Evolutionary conservation across 1,140 invertebrate species (phyloP).

Genomic region (Drosophila cardini): DNA sequence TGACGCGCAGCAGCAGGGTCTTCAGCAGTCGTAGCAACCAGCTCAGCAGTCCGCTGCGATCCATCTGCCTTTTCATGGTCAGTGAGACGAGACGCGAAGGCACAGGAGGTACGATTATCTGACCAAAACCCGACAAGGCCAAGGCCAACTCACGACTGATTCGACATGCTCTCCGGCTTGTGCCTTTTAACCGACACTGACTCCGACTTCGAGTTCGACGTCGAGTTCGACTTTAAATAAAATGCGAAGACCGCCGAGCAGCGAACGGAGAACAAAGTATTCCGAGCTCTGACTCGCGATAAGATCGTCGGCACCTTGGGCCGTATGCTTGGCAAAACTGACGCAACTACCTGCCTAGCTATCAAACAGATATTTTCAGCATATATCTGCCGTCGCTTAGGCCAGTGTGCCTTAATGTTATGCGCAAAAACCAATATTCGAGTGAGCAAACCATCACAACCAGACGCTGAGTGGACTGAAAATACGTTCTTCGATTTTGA

Average conservation of each 20-base stretch:
- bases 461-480: slow-evolving; percentile 67
- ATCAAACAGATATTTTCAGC: slow-evolving; percentile 16
- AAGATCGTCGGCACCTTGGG: slow-evolving; percentile 43
- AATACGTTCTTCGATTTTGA: slow-evolving; percentile 31
- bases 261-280: background rate
- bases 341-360: slow-evolving; percentile 28
- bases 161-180: slow-evolving; percentile 58
- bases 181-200: slow-evolving; percentile 58
- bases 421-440: slow-evolving; percentile 45
- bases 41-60: slow-evolving; percentile 35
- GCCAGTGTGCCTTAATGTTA: slow-evolving; percentile 48
- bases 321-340: slow-evolving; percentile 30
- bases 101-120: slow-evolving; percentile 19
- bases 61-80: slow-evolving; percentile 37
- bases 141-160: slow-evolving; percentile 63
- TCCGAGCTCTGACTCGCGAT: slow-evolving; percentile 35
- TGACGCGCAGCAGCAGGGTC: slow-evolving; percentile 37
- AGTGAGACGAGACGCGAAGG: background rate
- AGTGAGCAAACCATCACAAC: slow-evolving; percentile 35
- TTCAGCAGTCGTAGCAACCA: slow-evolving; percentile 47
- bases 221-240: slow-evolving; percentile 18
- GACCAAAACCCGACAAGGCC: slow-evolving; percentile 51
- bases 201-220: background rate
- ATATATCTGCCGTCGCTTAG: slow-evolving; percentile 27
- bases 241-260: slow-evolving; percentile 22